phyloP scores from a whole-genome alignment of 1,140 invertebrate genomes.

The Battus philenor region DNA sequence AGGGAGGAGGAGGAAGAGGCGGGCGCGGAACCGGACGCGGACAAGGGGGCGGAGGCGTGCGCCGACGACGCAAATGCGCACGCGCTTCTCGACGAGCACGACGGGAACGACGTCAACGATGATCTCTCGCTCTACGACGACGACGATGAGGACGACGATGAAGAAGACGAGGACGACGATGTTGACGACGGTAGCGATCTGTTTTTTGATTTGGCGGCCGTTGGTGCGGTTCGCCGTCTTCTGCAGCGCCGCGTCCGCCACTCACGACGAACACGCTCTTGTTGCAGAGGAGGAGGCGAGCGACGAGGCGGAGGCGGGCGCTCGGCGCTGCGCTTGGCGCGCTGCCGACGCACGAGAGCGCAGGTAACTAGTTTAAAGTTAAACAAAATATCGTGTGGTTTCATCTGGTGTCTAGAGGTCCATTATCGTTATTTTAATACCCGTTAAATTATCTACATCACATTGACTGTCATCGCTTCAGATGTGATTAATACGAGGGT shows the following conservation, averaged over 20 bases:
- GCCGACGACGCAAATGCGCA: conserved; percentile 5
- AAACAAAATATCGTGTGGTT: no score
- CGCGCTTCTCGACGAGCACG: conserved; percentile 7
- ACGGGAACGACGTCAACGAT: conserved; percentile 20
- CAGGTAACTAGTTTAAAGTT: no score
- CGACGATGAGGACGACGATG: conserved; percentile 31
- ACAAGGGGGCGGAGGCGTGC: not conserved
- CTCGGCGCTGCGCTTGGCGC: conserved; percentile 5
- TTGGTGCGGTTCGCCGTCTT: not conserved
- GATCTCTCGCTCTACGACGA: conserved; percentile 44
- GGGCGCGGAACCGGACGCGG: conserved; percentile 2
- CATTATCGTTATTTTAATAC: no score
- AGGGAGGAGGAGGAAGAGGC: conserved; percentile 13
- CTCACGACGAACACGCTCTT: not conserved
- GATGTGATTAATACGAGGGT: no score
- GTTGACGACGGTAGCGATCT: conserved; percentile 1
- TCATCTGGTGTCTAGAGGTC: no score
- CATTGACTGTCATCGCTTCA: no score
- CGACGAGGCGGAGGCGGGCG: conserved; percentile 12
- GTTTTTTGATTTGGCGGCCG: no score
- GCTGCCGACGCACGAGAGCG: not conserved
- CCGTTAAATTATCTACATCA: no score
- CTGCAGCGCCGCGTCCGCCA: not conserved
- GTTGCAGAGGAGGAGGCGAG: conserved; percentile 9
- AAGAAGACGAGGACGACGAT: conserved; percentile 6